Percentiles rank a stretch among this genome's conserved stretches.
These are phyloP conservation scores for Heterotilapia buettikoferi DNA, from an alignment of 2,113 vertebrate species.

Conservation along the genomic window DNA sequence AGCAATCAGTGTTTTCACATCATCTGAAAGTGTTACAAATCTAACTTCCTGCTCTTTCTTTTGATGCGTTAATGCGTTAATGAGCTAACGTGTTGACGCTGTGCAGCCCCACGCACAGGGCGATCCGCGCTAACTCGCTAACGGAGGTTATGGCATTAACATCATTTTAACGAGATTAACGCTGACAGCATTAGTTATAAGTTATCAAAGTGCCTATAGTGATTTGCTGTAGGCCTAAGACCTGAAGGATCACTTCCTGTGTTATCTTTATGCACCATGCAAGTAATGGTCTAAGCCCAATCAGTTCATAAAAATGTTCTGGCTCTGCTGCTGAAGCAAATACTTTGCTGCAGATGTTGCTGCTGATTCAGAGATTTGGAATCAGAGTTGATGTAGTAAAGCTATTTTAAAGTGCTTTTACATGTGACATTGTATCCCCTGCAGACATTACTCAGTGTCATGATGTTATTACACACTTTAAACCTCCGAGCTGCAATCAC, in stretches of 20 bases:
- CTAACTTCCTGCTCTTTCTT: background rate
- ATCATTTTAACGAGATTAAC: background rate
- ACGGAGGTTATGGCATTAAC: background rate
- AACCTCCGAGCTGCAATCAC: background rate
- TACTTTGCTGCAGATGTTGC: background rate
- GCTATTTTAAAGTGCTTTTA: background rate
- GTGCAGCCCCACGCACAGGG: background rate
- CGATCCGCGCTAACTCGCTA: background rate
- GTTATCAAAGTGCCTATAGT: background rate
- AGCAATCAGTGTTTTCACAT: background rate
- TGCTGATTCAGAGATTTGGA: background rate
- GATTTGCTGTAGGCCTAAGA: background rate
- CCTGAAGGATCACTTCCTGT: background rate
- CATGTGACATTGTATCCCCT: background rate
- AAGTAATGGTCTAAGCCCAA: background rate
- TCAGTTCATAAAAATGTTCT: background rate
- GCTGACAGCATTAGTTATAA: background rate
- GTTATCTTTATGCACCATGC: background rate
- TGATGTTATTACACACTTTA: background rate
- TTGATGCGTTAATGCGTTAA: background rate
- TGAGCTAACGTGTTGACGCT: background rate
- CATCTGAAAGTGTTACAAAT: background rate
- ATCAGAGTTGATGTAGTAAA: background rate
- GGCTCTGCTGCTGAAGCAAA: background rate
- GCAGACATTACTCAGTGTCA: background rate